These are phyloP conservation scores for Drosophila ironensis DNA, from an alignment of 1,140 invertebrate species.

Conservation along the genomic window DNA sequence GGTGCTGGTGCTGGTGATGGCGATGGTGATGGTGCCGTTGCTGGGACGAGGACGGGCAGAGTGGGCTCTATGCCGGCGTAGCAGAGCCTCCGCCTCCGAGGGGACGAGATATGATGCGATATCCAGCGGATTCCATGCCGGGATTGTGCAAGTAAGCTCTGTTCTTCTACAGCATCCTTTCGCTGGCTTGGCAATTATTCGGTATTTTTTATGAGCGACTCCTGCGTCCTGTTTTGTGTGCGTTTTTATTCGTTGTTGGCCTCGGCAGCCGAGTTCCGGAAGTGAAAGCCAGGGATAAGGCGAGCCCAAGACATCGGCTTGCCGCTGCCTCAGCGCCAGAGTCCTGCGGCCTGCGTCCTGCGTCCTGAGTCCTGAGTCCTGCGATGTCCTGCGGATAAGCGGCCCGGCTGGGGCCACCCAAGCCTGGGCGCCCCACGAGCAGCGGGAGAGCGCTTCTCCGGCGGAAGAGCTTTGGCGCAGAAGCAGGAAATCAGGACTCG, in stretches of 20 bases:
- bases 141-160: neutral
- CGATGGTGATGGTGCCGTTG: too few relatives aligned
- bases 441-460: neutral
- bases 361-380: neutral
- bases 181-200: neutral
- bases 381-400: slow-evolving; percentile 12
- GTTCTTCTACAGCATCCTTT: neutral
- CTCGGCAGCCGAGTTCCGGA: slow-evolving; percentile 46
- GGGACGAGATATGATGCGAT: neutral
- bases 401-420: neutral
- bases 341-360: neutral
- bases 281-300: slow-evolving; percentile 49
- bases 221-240: neutral
- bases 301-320: slow-evolving; percentile 21
- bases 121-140: neutral
- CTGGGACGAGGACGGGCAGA: too few relatives aligned
- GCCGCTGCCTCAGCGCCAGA: neutral
- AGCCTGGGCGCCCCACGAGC: too few relatives aligned
- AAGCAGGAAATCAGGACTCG: too few relatives aligned
- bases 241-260: slow-evolving; percentile 18
- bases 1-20: neutral
- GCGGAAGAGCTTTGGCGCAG: too few relatives aligned
- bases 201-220: neutral
- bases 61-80: too few relatives aligned
- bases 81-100: too few relatives aligned